Evolutionary conservation across 2,113 vertebrate species (phyloP).

Genomic region (Haplotaxodon microlepis): DNA sequence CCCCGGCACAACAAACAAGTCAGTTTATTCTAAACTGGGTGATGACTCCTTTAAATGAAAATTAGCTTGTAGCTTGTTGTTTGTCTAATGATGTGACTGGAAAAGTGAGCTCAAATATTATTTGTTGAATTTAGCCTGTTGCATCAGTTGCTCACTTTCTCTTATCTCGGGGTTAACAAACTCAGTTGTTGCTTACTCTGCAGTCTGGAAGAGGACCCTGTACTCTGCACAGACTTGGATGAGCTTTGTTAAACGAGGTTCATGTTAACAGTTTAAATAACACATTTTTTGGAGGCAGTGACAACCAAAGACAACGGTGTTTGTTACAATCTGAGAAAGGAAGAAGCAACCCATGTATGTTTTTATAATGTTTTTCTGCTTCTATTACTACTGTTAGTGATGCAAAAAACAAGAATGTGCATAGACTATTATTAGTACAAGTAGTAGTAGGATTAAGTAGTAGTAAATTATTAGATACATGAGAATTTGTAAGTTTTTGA

Average conservation of each 20-base stretch:
- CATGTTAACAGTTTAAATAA: neutral
- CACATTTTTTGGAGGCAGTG: neutral
- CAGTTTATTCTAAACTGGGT: neutral
- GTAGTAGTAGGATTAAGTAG: neutral
- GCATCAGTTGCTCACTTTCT: neutral
- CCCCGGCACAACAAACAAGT: neutral
- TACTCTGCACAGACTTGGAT: neutral
- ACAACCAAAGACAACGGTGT: neutral
- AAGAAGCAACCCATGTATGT: neutral
- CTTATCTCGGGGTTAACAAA: neutral
- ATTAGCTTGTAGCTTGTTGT: neutral
- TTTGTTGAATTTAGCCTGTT: neutral
- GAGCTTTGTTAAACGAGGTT: neutral
- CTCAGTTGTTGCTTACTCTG: neutral
- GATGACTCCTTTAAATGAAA: neutral
- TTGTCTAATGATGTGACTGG: neutral
- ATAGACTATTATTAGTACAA: neutral
- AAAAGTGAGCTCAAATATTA: fast-evolving
- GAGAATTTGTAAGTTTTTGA: neutral
- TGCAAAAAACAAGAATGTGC: neutral
- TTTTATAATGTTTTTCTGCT: neutral
- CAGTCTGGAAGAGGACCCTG: neutral
- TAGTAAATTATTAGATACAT: neutral
- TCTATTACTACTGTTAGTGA: too few species aligned
- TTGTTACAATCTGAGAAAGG: neutral